Base-by-base conservation (phyloP, 1,140 invertebrate species). In the Brachionus asplanchnoidis region DNA sequence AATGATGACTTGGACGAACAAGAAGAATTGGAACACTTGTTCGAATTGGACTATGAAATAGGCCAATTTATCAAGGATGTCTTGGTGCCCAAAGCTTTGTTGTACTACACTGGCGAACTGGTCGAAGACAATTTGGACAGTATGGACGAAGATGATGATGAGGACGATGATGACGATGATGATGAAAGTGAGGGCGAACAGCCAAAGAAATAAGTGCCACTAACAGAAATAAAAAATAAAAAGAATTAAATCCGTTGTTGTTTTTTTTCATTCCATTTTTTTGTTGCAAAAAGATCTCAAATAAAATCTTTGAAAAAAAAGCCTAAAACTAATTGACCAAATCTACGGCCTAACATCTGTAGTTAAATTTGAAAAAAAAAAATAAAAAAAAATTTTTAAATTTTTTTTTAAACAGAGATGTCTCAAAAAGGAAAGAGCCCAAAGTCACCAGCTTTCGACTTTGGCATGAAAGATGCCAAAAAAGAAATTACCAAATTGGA, bases 11-110 rank as follows among this genome's bases (percentile, higher is more conserved):
- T 56, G 23, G 86, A 87, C 11, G 85, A 89, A 85, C 23, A 84
- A 26, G 66, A 73, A 32, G 90, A 95, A 56, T 94, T 95, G 87
- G 91, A 93, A 88, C 92, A 93, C 86, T 89, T 96, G 78, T 89
- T 98, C 85, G 94, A 94, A 3, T 93, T 93, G 85, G 96, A 99
- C 91, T 98, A 96, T 90, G 96, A 98, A 92, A 95, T 98, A 89
- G 97, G 97, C 14, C 96, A 98, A 91, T 97, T 97, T 89, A 94
- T 98, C 87, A 93, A 95, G 87, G 95, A 97, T 88, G 92, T 95
- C 85, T 93, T 98, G 86, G 93, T 98, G 86, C 96, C 95, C 20
- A 93, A 94, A 88, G 96, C 96, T 86, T 94, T 98, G 70, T 92
- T 99, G 36, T 97, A 96, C 87, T 98, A 93, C 88, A 98, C 96